Evolutionary conservation across 2,797 vertebrate species (phyloP).

Genomic region (Rallus crepitans): DNA sequence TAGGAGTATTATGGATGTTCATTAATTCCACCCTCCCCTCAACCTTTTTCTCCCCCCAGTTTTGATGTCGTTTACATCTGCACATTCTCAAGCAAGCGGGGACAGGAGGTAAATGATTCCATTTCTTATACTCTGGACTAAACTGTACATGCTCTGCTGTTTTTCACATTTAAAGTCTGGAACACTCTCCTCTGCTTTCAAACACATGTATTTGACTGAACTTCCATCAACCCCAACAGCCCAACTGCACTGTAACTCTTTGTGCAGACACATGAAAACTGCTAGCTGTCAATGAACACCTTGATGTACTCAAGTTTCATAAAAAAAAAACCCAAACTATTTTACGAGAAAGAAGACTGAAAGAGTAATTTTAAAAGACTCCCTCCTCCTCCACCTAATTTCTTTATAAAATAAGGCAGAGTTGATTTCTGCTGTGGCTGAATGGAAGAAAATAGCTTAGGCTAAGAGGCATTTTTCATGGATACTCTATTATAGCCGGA

Average conservation of each 20-base stretch:
- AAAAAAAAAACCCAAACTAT: conserved; percentile 7
- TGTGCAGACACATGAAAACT: conserved; percentile 70
- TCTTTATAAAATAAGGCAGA: conserved; percentile 62
- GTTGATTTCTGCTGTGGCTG: neutral
- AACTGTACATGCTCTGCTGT: conserved; percentile 59
- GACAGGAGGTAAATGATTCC: conserved; percentile 18
- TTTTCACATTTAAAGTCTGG: conserved; percentile 76
- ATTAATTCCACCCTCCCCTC: neutral
- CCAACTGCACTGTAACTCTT: conserved; percentile 62
- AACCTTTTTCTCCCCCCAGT: neutral
- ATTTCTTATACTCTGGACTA: conserved; percentile 33
- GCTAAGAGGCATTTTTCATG: neutral
- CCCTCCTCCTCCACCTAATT: neutral
- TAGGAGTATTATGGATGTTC: neutral
- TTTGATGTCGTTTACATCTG: conserved; percentile 49
- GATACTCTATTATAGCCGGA: neutral
- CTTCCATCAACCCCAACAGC: conserved; percentile 63
- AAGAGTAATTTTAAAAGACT: conserved; percentile 52
- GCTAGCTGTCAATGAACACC: conserved; percentile 75
- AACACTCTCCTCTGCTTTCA: conserved; percentile 41
- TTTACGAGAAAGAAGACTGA: conserved; percentile 16
- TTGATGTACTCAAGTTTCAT: conserved; percentile 53
- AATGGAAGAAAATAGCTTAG: conserved; percentile 2
- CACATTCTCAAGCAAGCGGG: conserved; percentile 43
- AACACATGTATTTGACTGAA: conserved; percentile 71